A percentile compares a stretch with the other conserved stretches of the same genome.
These are phyloP conservation scores for Miichthys miiuy DNA, from an alignment of 2,797 vertebrate genomes.

Conservation along the genomic window DNA sequence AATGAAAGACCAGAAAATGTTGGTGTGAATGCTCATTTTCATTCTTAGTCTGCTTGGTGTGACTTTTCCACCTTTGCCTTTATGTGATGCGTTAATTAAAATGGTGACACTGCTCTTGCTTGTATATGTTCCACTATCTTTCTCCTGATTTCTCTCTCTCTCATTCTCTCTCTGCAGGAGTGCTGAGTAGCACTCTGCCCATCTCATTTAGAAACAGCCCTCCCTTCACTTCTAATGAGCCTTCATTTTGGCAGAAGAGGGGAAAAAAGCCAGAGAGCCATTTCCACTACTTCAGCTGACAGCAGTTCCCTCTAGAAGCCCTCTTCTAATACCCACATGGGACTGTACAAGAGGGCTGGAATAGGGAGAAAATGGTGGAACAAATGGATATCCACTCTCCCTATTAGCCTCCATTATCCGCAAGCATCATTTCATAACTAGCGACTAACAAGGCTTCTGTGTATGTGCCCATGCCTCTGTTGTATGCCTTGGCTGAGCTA, in stretches of 20 bases:
- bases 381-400: slow-evolving; percentile 74
- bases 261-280: slow-evolving; percentile 64
- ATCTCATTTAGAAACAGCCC: slow-evolving; percentile 78
- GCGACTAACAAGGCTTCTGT: slow-evolving; percentile 62
- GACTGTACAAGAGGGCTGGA: slow-evolving; percentile 56
- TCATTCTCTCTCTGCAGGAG: slow-evolving; percentile 56
- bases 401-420: slow-evolving; percentile 77
- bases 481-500: slow-evolving; percentile 44
- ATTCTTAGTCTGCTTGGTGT: background rate
- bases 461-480: slow-evolving; percentile 42
- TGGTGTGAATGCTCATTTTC: background rate
- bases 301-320: slow-evolving; percentile 70
- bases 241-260: slow-evolving; percentile 79
- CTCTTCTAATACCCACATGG: slow-evolving; percentile 71
- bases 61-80: slow-evolving; percentile 9
- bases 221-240: slow-evolving; percentile 83
- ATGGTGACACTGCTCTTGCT: background rate
- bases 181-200: slow-evolving; percentile 78
- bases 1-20: background rate
- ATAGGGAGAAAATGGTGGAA: slow-evolving; percentile 71
- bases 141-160: slow-evolving; percentile 35
- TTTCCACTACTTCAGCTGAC: slow-evolving; percentile 77
- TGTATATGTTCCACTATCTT: slow-evolving; percentile 4
- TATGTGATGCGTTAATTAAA: slow-evolving; percentile 15
- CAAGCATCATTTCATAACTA: slow-evolving; percentile 74